Evolutionary conservation across 1,140 invertebrate genomes (phyloP).

Genomic region (Cotesia glomerata): DNA sequence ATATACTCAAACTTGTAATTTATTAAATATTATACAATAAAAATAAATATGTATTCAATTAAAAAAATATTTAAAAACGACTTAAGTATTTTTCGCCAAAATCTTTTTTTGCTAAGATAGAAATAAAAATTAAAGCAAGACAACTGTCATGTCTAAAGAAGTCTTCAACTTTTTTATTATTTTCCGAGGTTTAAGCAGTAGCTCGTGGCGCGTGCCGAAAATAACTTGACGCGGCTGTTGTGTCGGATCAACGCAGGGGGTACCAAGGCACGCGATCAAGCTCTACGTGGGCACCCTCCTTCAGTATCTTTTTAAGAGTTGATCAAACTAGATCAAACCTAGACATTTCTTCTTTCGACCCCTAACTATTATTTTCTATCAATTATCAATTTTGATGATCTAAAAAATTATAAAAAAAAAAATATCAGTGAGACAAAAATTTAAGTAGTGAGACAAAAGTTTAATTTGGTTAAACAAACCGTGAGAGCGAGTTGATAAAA

Average conservation of each 20-base stretch:
- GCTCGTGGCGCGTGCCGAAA: conserved; percentile 44
- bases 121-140: neutral
- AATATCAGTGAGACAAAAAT: no score
- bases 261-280: conserved; percentile 43
- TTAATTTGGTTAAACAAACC: no score
- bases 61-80: no score
- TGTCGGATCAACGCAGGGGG: conserved; percentile 46
- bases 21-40: no score
- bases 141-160: neutral
- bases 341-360: neutral
- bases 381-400: no score
- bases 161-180: neutral
- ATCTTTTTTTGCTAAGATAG: no score
- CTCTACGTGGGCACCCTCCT: conserved; percentile 19
- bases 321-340: conserved; percentile 6
- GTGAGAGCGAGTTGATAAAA: neutral
- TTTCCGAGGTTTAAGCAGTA: conserved; percentile 12
- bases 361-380: no score
- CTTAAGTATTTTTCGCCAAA: no score
- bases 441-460: no score
- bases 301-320: conserved; percentile 20
- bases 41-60: no score
- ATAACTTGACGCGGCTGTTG: conserved; percentile 43
- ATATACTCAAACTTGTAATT: no score
- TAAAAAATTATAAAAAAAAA: no score